phyloP scores from a whole-genome alignment of 2,113 vertebrate genomes.

The Embiotoca jacksoni region DNA sequence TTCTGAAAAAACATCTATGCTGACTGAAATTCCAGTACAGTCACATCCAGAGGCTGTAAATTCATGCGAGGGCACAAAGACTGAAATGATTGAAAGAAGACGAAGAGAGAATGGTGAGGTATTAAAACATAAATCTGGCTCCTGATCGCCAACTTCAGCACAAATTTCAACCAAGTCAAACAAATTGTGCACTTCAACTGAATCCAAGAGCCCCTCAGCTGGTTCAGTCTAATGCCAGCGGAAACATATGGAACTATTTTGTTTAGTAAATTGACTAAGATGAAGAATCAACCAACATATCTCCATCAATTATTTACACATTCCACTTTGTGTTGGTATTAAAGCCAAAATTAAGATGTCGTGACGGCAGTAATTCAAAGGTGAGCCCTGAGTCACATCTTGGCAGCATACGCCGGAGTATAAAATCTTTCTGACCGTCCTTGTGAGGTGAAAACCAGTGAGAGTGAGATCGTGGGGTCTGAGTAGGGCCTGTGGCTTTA shows the following conservation, averaged over 20 bases:
- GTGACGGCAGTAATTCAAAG: constrained; percentile 14
- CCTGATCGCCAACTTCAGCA: constrained; percentile 14
- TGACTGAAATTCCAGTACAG: no score
- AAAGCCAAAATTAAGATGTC: constrained; percentile 2
- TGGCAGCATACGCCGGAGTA: neutral
- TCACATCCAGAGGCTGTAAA: neutral
- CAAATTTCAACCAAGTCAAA: constrained; percentile 39
- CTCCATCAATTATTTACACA: neutral
- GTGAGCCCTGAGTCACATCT: neutral
- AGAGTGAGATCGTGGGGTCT: constrained; percentile 51
- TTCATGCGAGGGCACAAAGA: neutral
- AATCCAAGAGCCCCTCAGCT: constrained; percentile 7
- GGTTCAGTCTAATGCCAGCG: constrained; percentile 10
- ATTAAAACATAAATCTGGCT: constrained; percentile 17
- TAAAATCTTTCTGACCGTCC: constrained; percentile 24
- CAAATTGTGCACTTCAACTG: constrained; percentile 16
- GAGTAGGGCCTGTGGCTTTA: constrained; percentile 44
- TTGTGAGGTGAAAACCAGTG: constrained; percentile 35
- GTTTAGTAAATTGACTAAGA: constrained; percentile 1
- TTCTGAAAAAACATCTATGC: no score
- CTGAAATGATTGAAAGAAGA: neutral
- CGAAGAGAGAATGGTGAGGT: neutral
- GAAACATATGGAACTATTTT: constrained; percentile 12
- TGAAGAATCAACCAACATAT: neutral
- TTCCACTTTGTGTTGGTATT: neutral